phyloP scores from a whole-genome alignment of 2,797 vertebrate genomes.

The Propithecus perrieri region DNA sequence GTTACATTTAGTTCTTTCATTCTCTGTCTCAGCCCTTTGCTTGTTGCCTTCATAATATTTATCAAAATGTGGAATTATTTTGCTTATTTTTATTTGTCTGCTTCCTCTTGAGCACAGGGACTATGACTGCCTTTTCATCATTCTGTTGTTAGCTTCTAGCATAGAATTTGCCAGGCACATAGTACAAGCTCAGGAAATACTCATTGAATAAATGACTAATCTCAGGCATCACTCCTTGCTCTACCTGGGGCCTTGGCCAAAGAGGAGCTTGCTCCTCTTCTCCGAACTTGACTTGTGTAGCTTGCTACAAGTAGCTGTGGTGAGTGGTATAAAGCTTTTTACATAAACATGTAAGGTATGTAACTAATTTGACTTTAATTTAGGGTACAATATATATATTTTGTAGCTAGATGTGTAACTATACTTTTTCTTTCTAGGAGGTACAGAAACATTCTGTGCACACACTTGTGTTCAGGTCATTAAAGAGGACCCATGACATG shows the following conservation, averaged over 20 bases:
- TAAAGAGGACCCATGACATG: conserved; percentile 99
- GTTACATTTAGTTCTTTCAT: background rate
- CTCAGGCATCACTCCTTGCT: background rate
- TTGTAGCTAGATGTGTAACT: background rate
- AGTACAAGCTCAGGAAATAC: background rate
- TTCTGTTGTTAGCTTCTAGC: background rate
- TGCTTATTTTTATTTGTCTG: background rate
- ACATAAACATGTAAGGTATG: background rate
- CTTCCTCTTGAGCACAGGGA: background rate
- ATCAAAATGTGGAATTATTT: background rate
- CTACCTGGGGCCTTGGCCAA: background rate
- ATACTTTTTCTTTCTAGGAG: conserved; percentile 87
- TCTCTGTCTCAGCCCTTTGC: background rate
- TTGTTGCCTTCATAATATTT: background rate
- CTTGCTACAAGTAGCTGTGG: background rate
- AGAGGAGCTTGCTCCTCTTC: background rate
- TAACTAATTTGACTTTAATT: background rate
- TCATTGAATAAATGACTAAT: background rate
- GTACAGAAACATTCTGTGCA: conserved; percentile 99
- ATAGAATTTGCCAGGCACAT: background rate
- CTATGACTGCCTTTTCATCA: background rate
- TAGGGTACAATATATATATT: background rate
- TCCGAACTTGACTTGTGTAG: background rate
- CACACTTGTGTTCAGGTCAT: conserved; percentile 97
- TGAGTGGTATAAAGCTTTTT: background rate